These are phyloP conservation scores for Ephestia elutella DNA, from an alignment of 1,140 invertebrate species.

Conservation along the genomic window DNA sequence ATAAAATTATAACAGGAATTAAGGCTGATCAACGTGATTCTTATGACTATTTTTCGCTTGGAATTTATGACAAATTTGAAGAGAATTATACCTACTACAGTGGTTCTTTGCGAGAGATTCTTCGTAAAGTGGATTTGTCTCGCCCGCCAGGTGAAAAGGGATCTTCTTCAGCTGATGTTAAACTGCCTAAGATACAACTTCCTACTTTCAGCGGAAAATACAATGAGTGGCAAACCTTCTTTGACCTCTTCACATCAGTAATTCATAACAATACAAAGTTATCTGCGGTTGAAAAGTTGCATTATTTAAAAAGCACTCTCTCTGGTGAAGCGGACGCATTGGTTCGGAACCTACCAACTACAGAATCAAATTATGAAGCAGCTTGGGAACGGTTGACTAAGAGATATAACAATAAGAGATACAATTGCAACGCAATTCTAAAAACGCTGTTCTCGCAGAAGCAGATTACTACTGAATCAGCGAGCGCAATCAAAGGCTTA, in stretches of 20 bases:
- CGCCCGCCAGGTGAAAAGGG: not conserved
- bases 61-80: no score
- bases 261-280: not conserved
- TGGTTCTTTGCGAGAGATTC: not conserved
- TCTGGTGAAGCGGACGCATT: not conserved
- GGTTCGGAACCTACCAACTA: not conserved
- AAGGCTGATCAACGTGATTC: no score
- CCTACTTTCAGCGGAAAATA: not conserved
- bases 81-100: no score
- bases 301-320: not conserved
- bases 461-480: conserved; percentile 18
- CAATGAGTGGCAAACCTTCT: not conserved
- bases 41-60: no score
- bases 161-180: not conserved
- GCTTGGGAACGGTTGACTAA: not conserved
- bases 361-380: not conserved
- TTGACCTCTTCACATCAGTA: not conserved
- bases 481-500: conserved; percentile 16
- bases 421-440: conserved; percentile 26
- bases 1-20: no score
- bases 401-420: conserved; percentile 24
- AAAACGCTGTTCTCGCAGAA: conserved; percentile 24
- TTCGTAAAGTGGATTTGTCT: not conserved
- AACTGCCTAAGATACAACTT: not conserved
- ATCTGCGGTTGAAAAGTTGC: not conserved